These are phyloP conservation scores for Salminus brasiliensis DNA, from an alignment of 2,113 vertebrate species.

Conservation along the genomic window DNA sequence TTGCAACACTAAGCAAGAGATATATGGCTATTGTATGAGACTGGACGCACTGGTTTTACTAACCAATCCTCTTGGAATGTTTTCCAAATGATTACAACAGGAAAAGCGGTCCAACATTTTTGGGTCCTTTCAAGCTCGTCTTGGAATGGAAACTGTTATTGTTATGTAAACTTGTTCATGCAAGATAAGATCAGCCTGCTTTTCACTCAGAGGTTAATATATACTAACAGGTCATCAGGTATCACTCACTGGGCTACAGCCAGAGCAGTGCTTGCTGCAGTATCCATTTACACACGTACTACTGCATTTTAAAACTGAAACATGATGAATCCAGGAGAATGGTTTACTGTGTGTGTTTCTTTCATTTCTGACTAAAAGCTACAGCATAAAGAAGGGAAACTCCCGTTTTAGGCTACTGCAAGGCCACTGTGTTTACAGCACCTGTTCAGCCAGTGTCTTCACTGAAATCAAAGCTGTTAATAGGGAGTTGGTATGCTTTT, in stretches of 20 bases:
- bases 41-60: neutral
- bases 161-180: neutral
- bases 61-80: neutral
- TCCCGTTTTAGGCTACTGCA: no score
- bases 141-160: neutral
- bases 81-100: neutral
- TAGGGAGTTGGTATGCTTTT: no score
- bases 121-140: neutral
- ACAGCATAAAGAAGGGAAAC: no score
- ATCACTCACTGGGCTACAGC: neutral
- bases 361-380: no score
- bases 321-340: neutral
- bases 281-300: neutral
- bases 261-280: neutral
- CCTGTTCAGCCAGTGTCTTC: no score
- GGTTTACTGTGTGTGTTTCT: no score
- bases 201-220: neutral
- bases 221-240: neutral
- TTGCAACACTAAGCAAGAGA: neutral
- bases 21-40: neutral
- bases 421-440: no score
- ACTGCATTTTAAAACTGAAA: neutral
- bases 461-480: no score
- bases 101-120: neutral
- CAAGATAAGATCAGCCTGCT: neutral